Percentiles rank a stretch among this genome's conserved stretches.
These are phyloP conservation scores for Acrocyrtus sp. DNA, from an alignment of 2,888 invertebrate species.

Conservation along the genomic window DNA sequence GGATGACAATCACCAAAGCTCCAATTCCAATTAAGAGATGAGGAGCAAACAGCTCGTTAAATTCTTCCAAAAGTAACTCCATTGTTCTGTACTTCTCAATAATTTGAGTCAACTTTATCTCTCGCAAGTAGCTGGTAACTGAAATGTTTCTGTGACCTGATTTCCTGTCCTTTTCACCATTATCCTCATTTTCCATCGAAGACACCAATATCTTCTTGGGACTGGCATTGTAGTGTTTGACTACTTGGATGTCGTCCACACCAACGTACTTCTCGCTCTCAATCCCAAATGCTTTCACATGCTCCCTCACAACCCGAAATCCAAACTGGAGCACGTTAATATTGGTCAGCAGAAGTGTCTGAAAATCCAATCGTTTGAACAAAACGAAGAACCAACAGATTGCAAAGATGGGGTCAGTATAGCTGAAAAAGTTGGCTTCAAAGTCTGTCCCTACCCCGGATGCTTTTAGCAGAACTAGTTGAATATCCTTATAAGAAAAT, in stretches of 20 bases:
- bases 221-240: neutral
- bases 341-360: conserved; percentile 6
- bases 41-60: conserved; percentile 31
- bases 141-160: neutral
- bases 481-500: neutral
- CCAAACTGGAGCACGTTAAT: conserved; percentile 21
- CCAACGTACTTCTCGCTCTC: neutral
- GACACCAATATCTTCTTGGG: too few relatives aligned
- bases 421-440: neutral
- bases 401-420: conserved; percentile 3
- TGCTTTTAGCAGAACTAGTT: conserved; percentile 3
- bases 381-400: conserved; percentile 10
- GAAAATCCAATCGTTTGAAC: conserved; percentile 17
- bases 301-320: conserved; percentile 15
- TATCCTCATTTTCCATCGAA: too few relatives aligned
- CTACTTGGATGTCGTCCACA: neutral
- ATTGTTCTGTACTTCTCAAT: conserved; percentile 28
- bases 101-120: conserved; percentile 22
- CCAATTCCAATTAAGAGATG: conserved; percentile 33
- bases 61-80: conserved; percentile 21
- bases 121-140: conserved; percentile 9
- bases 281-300: conserved; percentile 4
- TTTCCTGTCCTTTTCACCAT: neutral
- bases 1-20: conserved; percentile 15
- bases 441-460: neutral